Percentiles rank a stretch among this genome's conserved stretches.
These are phyloP conservation scores for Ormyrus rosae DNA, from an alignment of 2,888 invertebrate species.

Conservation along the genomic window DNA sequence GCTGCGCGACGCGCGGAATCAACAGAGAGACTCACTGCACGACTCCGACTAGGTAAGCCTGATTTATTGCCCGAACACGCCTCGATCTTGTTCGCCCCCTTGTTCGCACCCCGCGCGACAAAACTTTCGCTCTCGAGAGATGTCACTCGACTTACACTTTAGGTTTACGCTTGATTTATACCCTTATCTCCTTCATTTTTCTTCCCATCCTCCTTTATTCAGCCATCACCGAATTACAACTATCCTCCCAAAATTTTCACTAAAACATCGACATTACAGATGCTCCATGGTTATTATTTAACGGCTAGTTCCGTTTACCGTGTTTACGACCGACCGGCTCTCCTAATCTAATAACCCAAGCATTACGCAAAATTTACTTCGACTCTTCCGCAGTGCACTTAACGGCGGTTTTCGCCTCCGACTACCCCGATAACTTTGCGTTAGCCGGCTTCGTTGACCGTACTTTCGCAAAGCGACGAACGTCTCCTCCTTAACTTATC, in stretches of 20 bases:
- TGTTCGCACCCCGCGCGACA: constrained; percentile 38
- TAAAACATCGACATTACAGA: too few relatives aligned
- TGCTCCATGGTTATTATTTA: too few relatives aligned
- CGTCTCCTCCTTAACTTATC: background rate
- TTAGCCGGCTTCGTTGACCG: constrained; percentile 57
- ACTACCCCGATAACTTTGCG: constrained; percentile 64
- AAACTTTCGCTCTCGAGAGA: constrained; percentile 25
- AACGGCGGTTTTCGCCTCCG: constrained; percentile 61
- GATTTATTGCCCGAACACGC: constrained; percentile 56
- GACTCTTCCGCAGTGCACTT: constrained; percentile 62
- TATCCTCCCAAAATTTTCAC: too few relatives aligned
- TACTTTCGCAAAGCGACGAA: constrained; percentile 29
- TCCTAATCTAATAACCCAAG: constrained; percentile 59
- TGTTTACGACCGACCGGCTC: constrained; percentile 6
- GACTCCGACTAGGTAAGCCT: constrained; percentile 44
- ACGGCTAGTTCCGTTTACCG: too few relatives aligned
- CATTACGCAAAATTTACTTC: constrained; percentile 63
- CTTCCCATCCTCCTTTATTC: background rate
- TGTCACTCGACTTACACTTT: constrained; percentile 20
- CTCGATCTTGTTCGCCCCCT: constrained; percentile 57
- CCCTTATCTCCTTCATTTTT: constrained; percentile 1
- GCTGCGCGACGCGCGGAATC: constrained; percentile 25
- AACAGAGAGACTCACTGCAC: background rate
- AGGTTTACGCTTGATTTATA: constrained; percentile 33
- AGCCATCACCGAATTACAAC: too few relatives aligned